A percentile compares a stretch with the other conserved stretches of the same genome.
Evolutionary conservation across 2,888 invertebrate species (phyloP).

Genomic region (Eupithecia pulchellata): DNA sequence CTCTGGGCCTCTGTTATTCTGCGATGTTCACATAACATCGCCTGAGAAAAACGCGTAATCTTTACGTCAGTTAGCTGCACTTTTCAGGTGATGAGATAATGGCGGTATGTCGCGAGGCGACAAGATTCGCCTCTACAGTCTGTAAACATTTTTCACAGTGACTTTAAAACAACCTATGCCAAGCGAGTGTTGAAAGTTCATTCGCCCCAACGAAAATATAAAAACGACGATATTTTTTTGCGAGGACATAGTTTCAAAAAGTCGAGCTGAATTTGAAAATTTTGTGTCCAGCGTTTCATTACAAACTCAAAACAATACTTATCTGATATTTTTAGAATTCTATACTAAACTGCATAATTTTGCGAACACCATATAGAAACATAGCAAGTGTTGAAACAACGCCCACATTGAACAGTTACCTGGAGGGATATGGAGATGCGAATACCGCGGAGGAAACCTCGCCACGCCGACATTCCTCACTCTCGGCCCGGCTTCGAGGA

Average conservation of each 20-base stretch:
- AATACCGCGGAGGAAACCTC: conserved; percentile 53
- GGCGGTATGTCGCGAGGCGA: conserved; percentile 22
- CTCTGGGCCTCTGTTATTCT: conserved; percentile 46
- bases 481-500: conserved; percentile 66
- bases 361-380: not conserved
- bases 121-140: conserved; percentile 24
- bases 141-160: conserved; percentile 46
- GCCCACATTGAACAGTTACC: conserved; percentile 32
- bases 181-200: conserved; percentile 44
- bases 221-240: conserved; percentile 44
- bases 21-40: conserved; percentile 18
- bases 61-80: conserved; percentile 48
- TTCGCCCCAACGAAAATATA: conserved; percentile 47
- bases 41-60: conserved; percentile 40
- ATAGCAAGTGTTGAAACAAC: not conserved
- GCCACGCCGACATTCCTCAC: conserved; percentile 63
- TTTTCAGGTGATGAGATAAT: conserved; percentile 49
- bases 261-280: conserved; percentile 27
- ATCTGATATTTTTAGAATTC: not conserved
- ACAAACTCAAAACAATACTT: not conserved
- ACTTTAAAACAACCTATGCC: conserved; percentile 48
- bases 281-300: conserved; percentile 2
- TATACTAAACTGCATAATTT: not conserved
- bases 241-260: conserved; percentile 41
- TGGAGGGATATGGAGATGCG: conserved; percentile 36